Conservation (phyloP, 2,888 invertebrate genomes). For the Pyrrhosoma nymphula region DNA sequence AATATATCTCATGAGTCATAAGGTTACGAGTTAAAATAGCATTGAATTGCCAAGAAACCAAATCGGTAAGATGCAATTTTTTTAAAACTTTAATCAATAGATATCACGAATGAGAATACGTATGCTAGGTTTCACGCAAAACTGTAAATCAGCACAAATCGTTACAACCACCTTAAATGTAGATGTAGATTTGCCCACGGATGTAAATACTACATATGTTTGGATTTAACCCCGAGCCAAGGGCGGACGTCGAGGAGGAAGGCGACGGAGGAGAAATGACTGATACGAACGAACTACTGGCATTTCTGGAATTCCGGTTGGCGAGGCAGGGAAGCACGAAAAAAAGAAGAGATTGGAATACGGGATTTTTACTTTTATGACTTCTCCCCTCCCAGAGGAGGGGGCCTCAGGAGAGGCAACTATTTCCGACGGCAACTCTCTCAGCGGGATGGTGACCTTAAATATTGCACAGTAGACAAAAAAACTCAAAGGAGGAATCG, state of each 20-base stretch:
- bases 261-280: background rate
- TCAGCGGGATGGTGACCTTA: background rate
- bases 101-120: too few relatives aligned
- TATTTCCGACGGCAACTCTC: background rate
- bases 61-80: too few relatives aligned
- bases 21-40: too few relatives aligned
- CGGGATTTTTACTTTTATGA: slow-evolving; percentile 33
- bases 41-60: too few relatives aligned
- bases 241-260: background rate
- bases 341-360: background rate
- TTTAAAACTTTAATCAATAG: too few relatives aligned
- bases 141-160: too few relatives aligned
- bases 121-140: too few relatives aligned
- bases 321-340: background rate
- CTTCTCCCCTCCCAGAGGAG: background rate
- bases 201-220: too few relatives aligned
- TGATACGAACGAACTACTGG: background rate
- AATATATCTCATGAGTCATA: too few relatives aligned
- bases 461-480: background rate
- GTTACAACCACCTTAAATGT: too few relatives aligned
- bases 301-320: slow-evolving; percentile 22
- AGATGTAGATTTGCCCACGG: too few relatives aligned
- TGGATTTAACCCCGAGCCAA: background rate
- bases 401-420: background rate
- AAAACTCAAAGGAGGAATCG: background rate